Base-by-base conservation (phyloP, 2,113 vertebrate species). In the Tiliqua scincoides region DNA sequence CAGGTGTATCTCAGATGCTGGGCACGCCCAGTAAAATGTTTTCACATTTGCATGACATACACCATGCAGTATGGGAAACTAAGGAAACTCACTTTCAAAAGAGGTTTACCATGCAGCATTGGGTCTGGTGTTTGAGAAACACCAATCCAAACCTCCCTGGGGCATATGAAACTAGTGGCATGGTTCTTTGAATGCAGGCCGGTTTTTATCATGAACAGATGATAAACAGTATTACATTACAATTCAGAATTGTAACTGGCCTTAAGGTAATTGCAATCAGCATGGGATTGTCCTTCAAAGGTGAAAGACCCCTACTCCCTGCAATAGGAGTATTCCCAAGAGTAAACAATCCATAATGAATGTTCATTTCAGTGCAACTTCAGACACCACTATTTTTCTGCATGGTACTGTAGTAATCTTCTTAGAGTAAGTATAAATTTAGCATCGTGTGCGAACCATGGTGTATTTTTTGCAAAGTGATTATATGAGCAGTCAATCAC, bases 101-200 rank as follows among this genome's bases (percentile, higher is more conserved):
- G 75, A 84, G 27, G 37, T 80, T 88, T 86, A 78, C 87, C 30
- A 21, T 37, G 32, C 14, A 79, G 80, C 57, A 17, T 23, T 15
- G 52, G 12, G 30, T 30, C 5, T 62, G 10, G 23, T 5, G 1
- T n/a, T 80, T 48, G 35, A 63, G 63, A 48, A 52, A 48, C 3
- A 20, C 23, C 4, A 63, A 17, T 23, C 61, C 61, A 63, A 23
- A 5, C 10, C 59, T 14, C 59, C 18, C 6, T 67, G 17, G 10
- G 62, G 23, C 23, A 7, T 25, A 52, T 52, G n/a, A n/a, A 82
- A 82, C 43, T 35, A 54, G n/a, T 54, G 32, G 79, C 21, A 17
- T 54, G 35, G 59, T 62, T 79, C 57, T 79, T 79, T 57, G 63
- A 21, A 54, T 37, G 10, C 20, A 37, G 21, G 32, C 32, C 25